phyloP scores from a whole-genome alignment of 2,888 invertebrate genomes.

The Mallateleia sp. region DNA sequence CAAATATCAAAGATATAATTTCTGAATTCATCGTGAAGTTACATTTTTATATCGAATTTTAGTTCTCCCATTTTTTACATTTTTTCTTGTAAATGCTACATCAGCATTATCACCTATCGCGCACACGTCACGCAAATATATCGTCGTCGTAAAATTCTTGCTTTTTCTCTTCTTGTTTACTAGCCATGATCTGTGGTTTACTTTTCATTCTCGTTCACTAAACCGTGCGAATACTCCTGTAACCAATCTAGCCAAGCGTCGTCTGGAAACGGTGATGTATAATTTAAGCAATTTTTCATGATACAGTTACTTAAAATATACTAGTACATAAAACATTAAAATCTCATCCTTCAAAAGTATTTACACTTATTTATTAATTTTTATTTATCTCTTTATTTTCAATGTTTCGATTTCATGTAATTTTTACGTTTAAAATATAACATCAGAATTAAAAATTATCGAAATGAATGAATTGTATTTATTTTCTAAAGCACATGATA shows the following conservation, averaged over 20 bases:
- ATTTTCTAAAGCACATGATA: no score
- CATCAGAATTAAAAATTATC: no score
- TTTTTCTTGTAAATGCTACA: constrained; percentile 26
- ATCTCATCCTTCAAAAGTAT: not conserved
- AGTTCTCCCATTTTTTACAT: not conserved
- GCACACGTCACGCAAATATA: constrained; percentile 26
- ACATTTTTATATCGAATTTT: constrained; percentile 14
- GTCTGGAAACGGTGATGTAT: constrained; percentile 24
- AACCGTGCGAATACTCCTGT: constrained; percentile 16
- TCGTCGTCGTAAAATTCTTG: constrained; percentile 28
- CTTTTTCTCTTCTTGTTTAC: constrained; percentile 38
- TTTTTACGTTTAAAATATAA: no score
- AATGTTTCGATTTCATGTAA: no score
- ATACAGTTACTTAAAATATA: not conserved
- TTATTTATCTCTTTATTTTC: not conserved
- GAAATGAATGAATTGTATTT: no score
- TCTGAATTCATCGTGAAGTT: not conserved
- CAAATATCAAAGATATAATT: constrained; percentile 25
- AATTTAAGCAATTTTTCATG: constrained; percentile 13
- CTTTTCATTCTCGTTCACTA: constrained; percentile 24
- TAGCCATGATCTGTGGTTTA: constrained; percentile 22
- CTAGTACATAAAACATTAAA: not conserved
- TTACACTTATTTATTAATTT: not conserved
- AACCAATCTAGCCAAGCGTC: constrained; percentile 35
- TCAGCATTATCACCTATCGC: constrained; percentile 38